Evolutionary conservation across 1,140 invertebrate species (phyloP).

Genomic region (Drosophila sp.): DNA sequence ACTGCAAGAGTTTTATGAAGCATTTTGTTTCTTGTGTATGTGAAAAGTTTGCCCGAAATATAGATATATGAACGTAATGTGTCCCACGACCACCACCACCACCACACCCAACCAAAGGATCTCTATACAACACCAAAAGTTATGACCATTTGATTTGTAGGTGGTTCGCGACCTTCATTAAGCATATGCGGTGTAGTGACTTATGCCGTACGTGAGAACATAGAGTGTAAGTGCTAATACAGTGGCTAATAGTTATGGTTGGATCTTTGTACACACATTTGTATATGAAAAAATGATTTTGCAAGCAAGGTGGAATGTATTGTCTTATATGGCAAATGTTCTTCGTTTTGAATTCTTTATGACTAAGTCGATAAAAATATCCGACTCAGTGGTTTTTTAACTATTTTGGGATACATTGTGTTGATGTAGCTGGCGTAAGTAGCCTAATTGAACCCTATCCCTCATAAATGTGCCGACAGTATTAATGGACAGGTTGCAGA

Average conservation of each 20-base stretch:
- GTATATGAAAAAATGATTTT: no score
- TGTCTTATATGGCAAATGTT: no score
- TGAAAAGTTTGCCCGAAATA: neutral
- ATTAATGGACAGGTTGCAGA: no score
- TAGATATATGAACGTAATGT: neutral
- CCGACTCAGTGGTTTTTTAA: no score
- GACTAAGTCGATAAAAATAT: no score
- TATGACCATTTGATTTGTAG: neutral
- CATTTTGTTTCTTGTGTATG: slow-evolving; percentile 25
- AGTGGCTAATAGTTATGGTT: slow-evolving; percentile 35
- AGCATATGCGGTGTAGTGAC: slow-evolving; percentile 23
- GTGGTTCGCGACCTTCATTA: slow-evolving; percentile 4
- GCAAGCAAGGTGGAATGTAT: no score
- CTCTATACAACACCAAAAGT: neutral
- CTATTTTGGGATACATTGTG: no score
- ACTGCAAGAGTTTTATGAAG: slow-evolving; percentile 43
- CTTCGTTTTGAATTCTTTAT: no score
- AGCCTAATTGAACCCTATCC: no score
- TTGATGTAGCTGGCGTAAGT: no score
- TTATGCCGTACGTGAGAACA: slow-evolving; percentile 45
- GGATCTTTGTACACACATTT: slow-evolving; percentile 14
- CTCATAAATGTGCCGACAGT: no score
- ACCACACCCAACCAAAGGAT: neutral
- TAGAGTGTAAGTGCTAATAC: slow-evolving; percentile 34
- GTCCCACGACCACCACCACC: neutral